A percentile compares a stretch with the other conserved stretches of the same genome.
Evolutionary conservation across 1,140 invertebrate species (phyloP).

Genomic region (Asobara japonica): DNA sequence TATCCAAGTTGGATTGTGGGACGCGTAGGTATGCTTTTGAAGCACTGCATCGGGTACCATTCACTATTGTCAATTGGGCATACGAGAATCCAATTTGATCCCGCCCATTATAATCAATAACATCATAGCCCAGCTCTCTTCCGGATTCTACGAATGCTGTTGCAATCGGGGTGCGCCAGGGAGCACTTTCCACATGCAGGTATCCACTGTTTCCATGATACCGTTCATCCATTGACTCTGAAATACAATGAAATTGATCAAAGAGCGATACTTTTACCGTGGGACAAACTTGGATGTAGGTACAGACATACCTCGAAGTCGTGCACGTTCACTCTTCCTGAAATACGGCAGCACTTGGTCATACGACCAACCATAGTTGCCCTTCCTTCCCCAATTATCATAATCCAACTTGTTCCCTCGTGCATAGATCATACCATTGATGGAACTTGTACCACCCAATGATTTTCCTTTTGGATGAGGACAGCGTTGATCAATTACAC

Average conservation of each 20-base stretch:
- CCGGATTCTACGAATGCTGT: conserved; percentile 70
- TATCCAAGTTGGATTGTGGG: conserved; percentile 74
- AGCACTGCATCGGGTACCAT: conserved; percentile 73
- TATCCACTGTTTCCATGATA: conserved; percentile 52
- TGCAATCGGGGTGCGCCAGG: conserved; percentile 60
- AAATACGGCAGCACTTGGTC: conserved; percentile 72
- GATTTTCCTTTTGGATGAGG: conserved; percentile 67
- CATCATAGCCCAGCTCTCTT: conserved; percentile 64
- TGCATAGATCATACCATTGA: conserved; percentile 85
- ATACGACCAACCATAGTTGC: conserved; percentile 76
- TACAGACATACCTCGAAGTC: background rate
- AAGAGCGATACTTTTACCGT: too few species aligned
- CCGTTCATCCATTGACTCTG: background rate
- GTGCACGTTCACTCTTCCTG: conserved; percentile 69
- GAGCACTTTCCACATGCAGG: conserved; percentile 59
- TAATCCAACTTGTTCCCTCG: conserved; percentile 80
- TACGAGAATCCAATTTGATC: conserved; percentile 69
- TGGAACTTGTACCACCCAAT: conserved; percentile 78
- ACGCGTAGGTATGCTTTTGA: conserved; percentile 71
- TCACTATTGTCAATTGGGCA: conserved; percentile 74
- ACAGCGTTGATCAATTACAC: conserved; percentile 62
- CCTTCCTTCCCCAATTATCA: conserved; percentile 75
- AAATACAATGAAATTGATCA: background rate
- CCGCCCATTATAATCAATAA: conserved; percentile 68
- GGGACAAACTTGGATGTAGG: too few species aligned